These are phyloP conservation scores for Tenthredo livida DNA, from an alignment of 2,888 invertebrate species.

Conservation along the genomic window DNA sequence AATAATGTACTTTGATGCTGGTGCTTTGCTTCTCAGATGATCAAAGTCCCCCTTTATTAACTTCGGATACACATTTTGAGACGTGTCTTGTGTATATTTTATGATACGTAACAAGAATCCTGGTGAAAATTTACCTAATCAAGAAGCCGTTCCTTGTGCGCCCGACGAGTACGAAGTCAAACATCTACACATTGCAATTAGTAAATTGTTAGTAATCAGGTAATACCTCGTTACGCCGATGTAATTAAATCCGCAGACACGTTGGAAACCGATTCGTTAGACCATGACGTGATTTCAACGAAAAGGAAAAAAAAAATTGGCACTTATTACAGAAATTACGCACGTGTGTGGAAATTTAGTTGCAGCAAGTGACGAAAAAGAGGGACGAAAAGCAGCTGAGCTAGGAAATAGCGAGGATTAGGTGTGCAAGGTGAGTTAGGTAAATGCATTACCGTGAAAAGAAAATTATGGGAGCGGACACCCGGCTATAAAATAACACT, in stretches of 20 bases:
- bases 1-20: not conserved
- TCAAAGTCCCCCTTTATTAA: conserved; percentile 8
- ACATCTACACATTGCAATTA: conserved; percentile 15
- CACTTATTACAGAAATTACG: not conserved
- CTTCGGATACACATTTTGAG: not conserved
- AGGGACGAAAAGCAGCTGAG: not conserved
- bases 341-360: not conserved
- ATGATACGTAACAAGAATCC: not conserved
- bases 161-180: not conserved
- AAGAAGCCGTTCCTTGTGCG: not conserved
- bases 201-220: conserved; percentile 19
- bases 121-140: conserved; percentile 19
- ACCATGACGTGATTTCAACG: no score
- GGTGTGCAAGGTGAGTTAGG: conserved; percentile 10
- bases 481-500: conserved; percentile 75
- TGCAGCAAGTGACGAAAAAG: not conserved
- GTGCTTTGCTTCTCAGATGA: not conserved
- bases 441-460: conserved; percentile 60
- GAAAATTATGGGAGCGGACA: conserved; percentile 72
- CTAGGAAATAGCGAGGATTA: conserved; percentile 6
- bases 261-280: not conserved
- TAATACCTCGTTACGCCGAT: conserved; percentile 8
- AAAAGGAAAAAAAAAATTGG: no score
- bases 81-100: not conserved
- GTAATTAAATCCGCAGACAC: conserved; percentile 1